These are phyloP conservation scores for Serranus cabrilla DNA, from an alignment of 2,797 vertebrate species.

Conservation along the genomic window DNA sequence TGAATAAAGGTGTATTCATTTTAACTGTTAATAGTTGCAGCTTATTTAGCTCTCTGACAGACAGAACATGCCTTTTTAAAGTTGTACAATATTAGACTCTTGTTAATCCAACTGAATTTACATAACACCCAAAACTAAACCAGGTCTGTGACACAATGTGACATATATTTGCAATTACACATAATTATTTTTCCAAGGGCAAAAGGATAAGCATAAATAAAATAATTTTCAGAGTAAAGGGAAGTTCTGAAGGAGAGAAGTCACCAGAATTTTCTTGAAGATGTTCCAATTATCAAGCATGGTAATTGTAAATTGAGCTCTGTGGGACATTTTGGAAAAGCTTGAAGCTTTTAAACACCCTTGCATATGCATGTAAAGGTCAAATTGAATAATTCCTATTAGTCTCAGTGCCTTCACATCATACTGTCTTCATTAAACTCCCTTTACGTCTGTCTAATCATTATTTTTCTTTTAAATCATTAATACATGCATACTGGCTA, in stretches of 20 bases:
- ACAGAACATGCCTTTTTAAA: neutral
- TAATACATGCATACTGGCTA: neutral
- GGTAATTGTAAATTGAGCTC: conserved; percentile 24
- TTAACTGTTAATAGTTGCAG: neutral
- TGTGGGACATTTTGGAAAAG: conserved; percentile 6
- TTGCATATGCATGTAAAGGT: conserved; percentile 12
- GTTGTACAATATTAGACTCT: neutral
- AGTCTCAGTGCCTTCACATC: neutral
- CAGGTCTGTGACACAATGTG: neutral
- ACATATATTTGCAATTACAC: conserved; percentile 25
- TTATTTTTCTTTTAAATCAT: neutral
- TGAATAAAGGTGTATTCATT: neutral
- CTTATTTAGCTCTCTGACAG: neutral
- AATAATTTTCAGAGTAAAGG: neutral
- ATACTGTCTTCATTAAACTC: neutral
- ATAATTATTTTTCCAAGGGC: neutral
- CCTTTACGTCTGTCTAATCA: neutral
- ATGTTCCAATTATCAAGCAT: conserved; percentile 27
- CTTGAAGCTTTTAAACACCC: conserved; percentile 2
- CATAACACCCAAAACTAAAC: neutral
- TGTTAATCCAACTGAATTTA: conserved; percentile 10
- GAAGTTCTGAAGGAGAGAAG: neutral
- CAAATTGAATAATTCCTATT: conserved; percentile 5
- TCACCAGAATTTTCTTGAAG: conserved; percentile 1
- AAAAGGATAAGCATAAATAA: too few relatives aligned